Base-by-base conservation (phyloP, 2,888 invertebrate genomes). In the Dicranocentrus wangi region DNA sequence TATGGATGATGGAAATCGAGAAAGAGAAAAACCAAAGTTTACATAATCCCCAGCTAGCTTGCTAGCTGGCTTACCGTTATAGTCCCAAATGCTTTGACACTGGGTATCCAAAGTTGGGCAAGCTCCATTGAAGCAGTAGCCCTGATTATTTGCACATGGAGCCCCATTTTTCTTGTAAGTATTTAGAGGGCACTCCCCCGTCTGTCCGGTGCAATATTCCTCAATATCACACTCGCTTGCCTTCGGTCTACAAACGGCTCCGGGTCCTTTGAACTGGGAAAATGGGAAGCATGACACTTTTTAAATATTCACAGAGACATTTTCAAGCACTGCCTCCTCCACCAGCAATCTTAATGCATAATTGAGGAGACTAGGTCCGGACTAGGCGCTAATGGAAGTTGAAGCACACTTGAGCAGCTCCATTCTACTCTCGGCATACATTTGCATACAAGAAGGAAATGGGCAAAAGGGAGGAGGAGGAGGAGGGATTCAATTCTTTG, bases 161-260 rank as follows among this genome's bases (percentile, higher is more conserved):
- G 93, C 94, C 0, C 99, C 99, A 89, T 99, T 98, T 90, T 97
- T 97, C 88, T 95, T 94, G 89, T 94, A 93, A 1, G 95, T 93
- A 89, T 99, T 97, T 1, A 90, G 87, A 0, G 99, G 99, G 89
- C 99, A 99, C 84, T 94, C 92, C 0, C 98, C 98, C 47, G 92
- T 92, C 65, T 93, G 92, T 0, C 99, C 99, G 75, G 95, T 93
- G 89, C 99, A 99, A 72, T 93, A 93, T 89, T 99, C 99, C 21
- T 97, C 95, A 32, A 99, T 92, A 90, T 99, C 99, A 89, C 99
- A 99, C 88, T 98, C 98, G 88, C 95, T 96, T 81, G 92, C 91
- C 0, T 96, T 92, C 72, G 94, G 93, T 21, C 99, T 93, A 89
- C 99, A 99, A 77, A 94, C 90, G 55, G 93, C 91, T 19, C 96